phyloP scores from a whole-genome alignment of 2,797 vertebrate genomes.

The Macropodus opercularis region DNA sequence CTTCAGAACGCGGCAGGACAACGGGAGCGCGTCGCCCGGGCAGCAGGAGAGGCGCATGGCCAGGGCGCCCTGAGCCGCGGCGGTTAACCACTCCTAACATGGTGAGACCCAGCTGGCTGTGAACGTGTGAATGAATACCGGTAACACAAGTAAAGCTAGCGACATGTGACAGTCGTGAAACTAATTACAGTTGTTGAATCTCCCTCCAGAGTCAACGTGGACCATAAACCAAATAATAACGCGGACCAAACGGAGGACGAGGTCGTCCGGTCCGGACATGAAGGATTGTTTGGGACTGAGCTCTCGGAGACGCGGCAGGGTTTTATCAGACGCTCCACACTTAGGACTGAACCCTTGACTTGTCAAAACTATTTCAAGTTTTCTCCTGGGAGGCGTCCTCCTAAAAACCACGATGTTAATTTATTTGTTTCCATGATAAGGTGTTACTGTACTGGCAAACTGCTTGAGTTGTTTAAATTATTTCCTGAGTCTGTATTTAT shows the following conservation, averaged over 20 bases:
- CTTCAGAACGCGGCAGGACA: conserved; percentile 89
- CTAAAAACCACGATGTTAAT: conserved; percentile 76
- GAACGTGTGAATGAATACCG: conserved; percentile 8
- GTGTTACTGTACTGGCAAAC: conserved; percentile 73
- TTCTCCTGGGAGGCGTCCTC: conserved; percentile 59
- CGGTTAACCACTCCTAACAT: conserved; percentile 59
- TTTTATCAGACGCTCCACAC: conserved; percentile 53
- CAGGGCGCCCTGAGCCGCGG: conserved; percentile 79
- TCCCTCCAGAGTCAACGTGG: conserved; percentile 57
- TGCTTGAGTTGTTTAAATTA: conserved; percentile 80
- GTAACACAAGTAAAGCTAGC: not conserved
- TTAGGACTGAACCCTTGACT: conserved; percentile 74
- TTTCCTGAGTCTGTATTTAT: conserved; percentile 84
- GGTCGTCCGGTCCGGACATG: conserved; percentile 76
- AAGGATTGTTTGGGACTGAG: conserved; percentile 72
- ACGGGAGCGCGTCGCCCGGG: conserved; percentile 80
- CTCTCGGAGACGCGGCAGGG: conserved; percentile 38
- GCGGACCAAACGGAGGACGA: conserved; percentile 80
- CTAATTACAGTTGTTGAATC: conserved; percentile 13
- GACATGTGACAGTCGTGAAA: not conserved
- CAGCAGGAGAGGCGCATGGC: conserved; percentile 84
- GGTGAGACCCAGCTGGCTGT: conserved; percentile 63
- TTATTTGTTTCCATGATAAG: conserved; percentile 79
- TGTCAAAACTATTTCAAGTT: conserved; percentile 73
- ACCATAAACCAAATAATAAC: conserved; percentile 68